Evolutionary conservation across 2,797 vertebrate species (phyloP).

Genomic region (Crocodylus rhombifer): DNA sequence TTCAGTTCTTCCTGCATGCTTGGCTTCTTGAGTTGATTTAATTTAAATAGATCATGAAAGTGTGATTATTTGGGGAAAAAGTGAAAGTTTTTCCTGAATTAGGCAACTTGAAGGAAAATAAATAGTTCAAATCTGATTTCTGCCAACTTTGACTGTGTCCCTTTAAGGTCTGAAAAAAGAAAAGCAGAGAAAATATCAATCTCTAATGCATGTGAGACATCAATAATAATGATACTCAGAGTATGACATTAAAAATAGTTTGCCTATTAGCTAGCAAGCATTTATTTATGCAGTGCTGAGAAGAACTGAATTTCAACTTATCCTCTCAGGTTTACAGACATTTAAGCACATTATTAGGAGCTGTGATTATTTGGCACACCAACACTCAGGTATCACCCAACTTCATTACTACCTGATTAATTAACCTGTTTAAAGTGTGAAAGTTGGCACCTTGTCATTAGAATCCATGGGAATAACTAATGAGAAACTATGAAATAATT

Average conservation of each 20-base stretch:
- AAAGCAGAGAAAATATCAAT: conserved; percentile 21
- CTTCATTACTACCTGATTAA: conserved; percentile 87
- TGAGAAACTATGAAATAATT: conserved; percentile 84
- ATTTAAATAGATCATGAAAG: neutral
- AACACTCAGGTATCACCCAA: conserved; percentile 84
- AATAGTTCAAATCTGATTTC: neutral
- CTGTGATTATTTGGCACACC: conserved; percentile 76
- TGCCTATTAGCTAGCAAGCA: conserved; percentile 52
- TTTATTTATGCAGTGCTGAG: conserved; percentile 77
- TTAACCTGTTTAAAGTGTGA: conserved; percentile 88
- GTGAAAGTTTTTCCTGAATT: neutral
- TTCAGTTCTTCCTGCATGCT: neutral
- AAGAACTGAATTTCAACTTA: conserved; percentile 72
- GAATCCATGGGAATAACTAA: conserved; percentile 83
- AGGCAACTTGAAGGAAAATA: neutral
- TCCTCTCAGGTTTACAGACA: conserved; percentile 75
- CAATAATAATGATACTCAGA: conserved; percentile 18
- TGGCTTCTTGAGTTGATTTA: neutral
- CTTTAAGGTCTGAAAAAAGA: neutral
- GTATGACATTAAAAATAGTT: conserved; percentile 66
- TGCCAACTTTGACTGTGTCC: neutral
- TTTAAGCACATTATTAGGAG: conserved; percentile 78
- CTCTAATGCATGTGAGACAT: neutral
- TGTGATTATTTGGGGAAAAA: neutral
- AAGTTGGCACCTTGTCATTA: conserved; percentile 85